These are phyloP conservation scores for Oncorhynchus tshawytscha DNA, from an alignment of 2,113 vertebrate species.

Conservation along the genomic window DNA sequence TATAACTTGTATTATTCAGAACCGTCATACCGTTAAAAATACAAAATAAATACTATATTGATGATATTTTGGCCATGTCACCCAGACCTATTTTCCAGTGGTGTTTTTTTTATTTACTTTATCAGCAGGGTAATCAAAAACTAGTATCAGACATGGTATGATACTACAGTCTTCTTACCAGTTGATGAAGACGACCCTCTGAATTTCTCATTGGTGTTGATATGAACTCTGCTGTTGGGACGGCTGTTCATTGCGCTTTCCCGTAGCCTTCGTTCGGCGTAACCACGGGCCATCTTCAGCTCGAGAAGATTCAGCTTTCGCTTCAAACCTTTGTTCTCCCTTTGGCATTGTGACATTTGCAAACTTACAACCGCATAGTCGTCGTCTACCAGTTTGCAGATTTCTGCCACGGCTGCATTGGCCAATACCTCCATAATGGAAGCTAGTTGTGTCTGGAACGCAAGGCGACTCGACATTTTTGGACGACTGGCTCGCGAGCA, in stretches of 20 bases:
- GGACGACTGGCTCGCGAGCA: too few species aligned
- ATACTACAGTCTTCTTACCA: conserved; percentile 30
- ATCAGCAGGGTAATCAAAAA: neutral
- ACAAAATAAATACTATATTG: too few species aligned
- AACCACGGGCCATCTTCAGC: conserved; percentile 44
- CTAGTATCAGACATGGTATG: neutral
- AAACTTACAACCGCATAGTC: conserved; percentile 39
- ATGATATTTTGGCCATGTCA: too few species aligned
- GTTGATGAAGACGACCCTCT: conserved; percentile 22
- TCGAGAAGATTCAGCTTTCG: conserved; percentile 52
- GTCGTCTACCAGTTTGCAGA: conserved; percentile 58
- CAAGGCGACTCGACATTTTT: conserved; percentile 49
- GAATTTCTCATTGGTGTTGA: conserved; percentile 46
- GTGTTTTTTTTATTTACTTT: neutral
- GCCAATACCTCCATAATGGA: conserved; percentile 62
- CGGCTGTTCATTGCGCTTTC: conserved; percentile 39
- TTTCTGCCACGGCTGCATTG: conserved; percentile 61
- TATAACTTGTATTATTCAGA: too few species aligned
- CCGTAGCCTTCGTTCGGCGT: conserved; percentile 41
- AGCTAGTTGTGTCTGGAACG: conserved; percentile 58
- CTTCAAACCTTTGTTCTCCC: conserved; percentile 53
- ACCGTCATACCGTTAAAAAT: too few species aligned
- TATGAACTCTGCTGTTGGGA: conserved; percentile 31
- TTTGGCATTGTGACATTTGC: conserved; percentile 43
- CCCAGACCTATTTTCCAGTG: too few species aligned